Percentiles rank a stretch among this genome's conserved stretches.
Conservation (phyloP, 1,140 invertebrate genomes). For the Cyphomyrmex costatus region DNA sequence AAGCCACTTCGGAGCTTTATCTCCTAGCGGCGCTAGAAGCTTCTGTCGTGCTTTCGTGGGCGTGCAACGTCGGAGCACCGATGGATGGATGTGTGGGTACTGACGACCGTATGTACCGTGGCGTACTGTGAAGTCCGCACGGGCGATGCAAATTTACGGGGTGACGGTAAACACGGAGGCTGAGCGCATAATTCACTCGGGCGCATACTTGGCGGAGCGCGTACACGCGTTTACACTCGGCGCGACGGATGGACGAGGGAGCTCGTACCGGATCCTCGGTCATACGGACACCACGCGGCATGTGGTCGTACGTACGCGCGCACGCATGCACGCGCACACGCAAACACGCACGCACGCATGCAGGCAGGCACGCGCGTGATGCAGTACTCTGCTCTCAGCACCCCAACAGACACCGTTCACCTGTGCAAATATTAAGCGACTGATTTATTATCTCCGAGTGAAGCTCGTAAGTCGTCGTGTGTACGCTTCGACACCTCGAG, state of each 20-base stretch:
- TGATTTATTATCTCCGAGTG: slow-evolving; percentile 33
- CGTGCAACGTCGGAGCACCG: slow-evolving; percentile 26
- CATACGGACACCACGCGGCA: not conserved
- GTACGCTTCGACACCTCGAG: slow-evolving; percentile 55
- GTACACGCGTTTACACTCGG: slow-evolving; percentile 73
- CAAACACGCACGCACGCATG: not conserved
- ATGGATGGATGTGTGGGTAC: slow-evolving; percentile 51
- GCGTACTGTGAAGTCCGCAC: slow-evolving; percentile 32
- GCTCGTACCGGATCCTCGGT: not conserved
- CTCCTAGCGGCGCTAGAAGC: slow-evolving; percentile 1
- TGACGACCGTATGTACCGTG: slow-evolving; percentile 12
- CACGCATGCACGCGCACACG: not conserved
- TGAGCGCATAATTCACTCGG: slow-evolving; percentile 71
- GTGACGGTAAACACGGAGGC: slow-evolving; percentile 71
- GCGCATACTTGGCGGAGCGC: slow-evolving; percentile 65
- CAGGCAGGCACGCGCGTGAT: not conserved
- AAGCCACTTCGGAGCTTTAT: slow-evolving; percentile 37
- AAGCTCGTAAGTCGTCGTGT: slow-evolving; percentile 57
- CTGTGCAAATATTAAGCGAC: slow-evolving; percentile 20
- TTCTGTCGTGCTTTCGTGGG: slow-evolving; percentile 10
- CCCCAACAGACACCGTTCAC: not conserved
- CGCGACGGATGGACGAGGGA: slow-evolving; percentile 34
- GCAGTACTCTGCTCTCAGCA: not conserved
- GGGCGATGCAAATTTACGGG: slow-evolving; percentile 72
- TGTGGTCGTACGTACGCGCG: not conserved